Conservation (phyloP, 2,797 vertebrate genomes). For the Thunnus albacares region DNA sequence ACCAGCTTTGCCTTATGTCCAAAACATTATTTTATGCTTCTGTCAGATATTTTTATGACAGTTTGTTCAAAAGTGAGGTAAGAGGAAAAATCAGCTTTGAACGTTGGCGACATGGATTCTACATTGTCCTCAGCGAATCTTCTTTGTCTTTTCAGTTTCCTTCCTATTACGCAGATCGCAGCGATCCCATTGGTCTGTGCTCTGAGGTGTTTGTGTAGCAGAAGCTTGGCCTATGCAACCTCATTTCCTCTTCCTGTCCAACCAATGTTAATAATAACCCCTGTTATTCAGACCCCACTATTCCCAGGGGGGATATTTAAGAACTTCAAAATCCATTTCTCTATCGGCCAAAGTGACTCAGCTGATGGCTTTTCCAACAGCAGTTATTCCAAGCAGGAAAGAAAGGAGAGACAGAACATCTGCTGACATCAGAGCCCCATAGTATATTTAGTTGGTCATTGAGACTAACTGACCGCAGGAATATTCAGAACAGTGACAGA, state of each 20-base stretch:
- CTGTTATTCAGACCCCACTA: conserved; percentile 72
- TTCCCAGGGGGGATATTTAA: conserved; percentile 68
- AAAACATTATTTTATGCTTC: conserved; percentile 15
- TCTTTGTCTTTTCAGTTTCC: conserved; percentile 75
- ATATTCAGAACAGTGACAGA: conserved; percentile 27
- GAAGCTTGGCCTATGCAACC: conserved; percentile 67
- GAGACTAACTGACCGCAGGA: conserved; percentile 42
- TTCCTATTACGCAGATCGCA: conserved; percentile 58
- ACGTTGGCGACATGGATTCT: background rate
- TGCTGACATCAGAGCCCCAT: conserved; percentile 52
- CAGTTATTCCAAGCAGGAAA: conserved; percentile 67
- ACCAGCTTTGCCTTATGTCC: conserved; percentile 18
- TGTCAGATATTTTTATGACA: conserved; percentile 4
- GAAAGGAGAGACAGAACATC: conserved; percentile 62
- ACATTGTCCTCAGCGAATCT: conserved; percentile 62
- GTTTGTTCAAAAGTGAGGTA: background rate
- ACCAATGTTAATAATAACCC: conserved; percentile 79
- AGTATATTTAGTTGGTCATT: conserved; percentile 61
- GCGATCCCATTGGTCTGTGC: conserved; percentile 58
- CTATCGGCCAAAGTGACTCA: conserved; percentile 67
- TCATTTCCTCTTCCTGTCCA: conserved; percentile 82
- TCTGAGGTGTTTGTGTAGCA: conserved; percentile 79
- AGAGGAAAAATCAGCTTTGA: conserved; percentile 16
- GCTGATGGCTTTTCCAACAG: conserved; percentile 74
- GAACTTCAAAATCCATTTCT: conserved; percentile 69